A percentile compares a stretch with the other conserved stretches of the same genome.
phyloP scores from a whole-genome alignment of 53 echinoderm and acorn worm genomes.

The Patiria pectinifera region DNA sequence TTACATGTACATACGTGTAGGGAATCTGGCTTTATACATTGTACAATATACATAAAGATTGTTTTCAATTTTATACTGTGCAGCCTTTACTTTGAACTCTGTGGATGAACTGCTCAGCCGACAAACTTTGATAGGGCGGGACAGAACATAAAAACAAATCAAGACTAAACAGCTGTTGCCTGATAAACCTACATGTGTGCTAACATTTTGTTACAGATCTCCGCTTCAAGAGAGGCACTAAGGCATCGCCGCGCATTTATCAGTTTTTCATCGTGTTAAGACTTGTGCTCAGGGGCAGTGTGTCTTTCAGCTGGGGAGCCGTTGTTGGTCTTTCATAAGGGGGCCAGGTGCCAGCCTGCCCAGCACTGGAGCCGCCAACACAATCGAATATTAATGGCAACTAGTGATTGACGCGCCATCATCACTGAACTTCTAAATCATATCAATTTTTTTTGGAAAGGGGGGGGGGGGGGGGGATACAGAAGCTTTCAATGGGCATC shows the following conservation, averaged over 20 bases:
- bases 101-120: constrained; percentile 9
- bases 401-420: constrained; percentile 49
- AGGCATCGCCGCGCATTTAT: not conserved
- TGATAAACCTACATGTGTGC: constrained; percentile 15
- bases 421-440: constrained; percentile 46
- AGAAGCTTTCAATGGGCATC: not conserved
- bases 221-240: not conserved
- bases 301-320: constrained; percentile 24
- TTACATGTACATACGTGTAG: not conserved
- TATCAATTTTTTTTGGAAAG: constrained; percentile 11
- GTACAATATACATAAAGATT: not conserved
- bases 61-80: not conserved
- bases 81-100: constrained; percentile 9
- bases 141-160: constrained; percentile 6
- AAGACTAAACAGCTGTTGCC: not conserved
- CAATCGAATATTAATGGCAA: constrained; percentile 60
- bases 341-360: constrained; percentile 50
- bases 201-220: not conserved
- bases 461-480: not conserved
- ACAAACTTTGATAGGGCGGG: not conserved
- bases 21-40: too few species aligned
- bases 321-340: constrained; percentile 50
- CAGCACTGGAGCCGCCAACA: constrained; percentile 42
- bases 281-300: not conserved
- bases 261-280: not conserved